These are phyloP conservation scores for Archips crataeganus DNA, from an alignment of 2,888 invertebrate genomes.

Conservation along the genomic window DNA sequence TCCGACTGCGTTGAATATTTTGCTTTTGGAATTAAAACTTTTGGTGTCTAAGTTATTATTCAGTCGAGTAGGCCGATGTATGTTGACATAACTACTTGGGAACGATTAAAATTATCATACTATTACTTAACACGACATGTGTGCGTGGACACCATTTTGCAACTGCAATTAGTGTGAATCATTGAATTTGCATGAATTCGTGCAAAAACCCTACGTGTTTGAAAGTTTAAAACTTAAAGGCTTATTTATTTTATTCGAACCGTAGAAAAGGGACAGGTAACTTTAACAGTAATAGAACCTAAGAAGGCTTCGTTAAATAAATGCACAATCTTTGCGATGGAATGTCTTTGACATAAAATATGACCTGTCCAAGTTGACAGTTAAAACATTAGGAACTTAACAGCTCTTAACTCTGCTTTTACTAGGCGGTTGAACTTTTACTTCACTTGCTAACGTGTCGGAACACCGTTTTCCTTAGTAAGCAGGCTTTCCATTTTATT, in stretches of 20 bases:
- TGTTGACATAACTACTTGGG: slow-evolving; percentile 17
- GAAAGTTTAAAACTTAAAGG: background rate
- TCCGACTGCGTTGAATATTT: background rate
- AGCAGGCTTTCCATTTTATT: slow-evolving; percentile 26
- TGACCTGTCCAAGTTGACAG: background rate
- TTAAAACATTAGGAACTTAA: slow-evolving; percentile 4
- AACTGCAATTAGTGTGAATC: slow-evolving; percentile 7
- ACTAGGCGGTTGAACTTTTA: background rate
- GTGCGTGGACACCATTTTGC: slow-evolving; percentile 14
- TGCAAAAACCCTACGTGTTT: background rate
- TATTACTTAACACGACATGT: slow-evolving; percentile 24
- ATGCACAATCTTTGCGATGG: background rate
- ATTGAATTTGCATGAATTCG: slow-evolving; percentile 14
- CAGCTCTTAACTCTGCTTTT: background rate
- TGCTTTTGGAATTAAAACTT: background rate
- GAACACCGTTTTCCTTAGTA: slow-evolving; percentile 24
- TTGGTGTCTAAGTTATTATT: background rate
- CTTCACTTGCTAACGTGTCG: background rate
- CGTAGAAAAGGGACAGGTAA: background rate
- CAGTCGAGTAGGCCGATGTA: slow-evolving; percentile 16
- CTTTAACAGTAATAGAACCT: background rate
- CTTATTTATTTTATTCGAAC: background rate
- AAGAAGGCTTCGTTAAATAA: background rate
- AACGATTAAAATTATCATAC: slow-evolving; percentile 32
- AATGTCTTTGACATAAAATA: slow-evolving; percentile 2